Conservation (phyloP, 2,888 invertebrate species). For the Drosophila yooni region DNA sequence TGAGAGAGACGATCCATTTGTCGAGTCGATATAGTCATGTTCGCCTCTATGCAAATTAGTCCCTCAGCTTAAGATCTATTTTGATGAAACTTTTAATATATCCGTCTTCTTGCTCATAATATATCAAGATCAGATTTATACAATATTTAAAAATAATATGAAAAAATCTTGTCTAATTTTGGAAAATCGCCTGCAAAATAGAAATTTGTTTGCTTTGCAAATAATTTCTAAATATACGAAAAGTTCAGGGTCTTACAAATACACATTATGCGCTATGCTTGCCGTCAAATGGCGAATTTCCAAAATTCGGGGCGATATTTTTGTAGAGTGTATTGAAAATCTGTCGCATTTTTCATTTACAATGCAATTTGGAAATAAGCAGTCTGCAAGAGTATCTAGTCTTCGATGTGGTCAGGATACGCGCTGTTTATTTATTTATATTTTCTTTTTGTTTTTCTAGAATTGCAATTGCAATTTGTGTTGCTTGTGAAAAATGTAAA, state of each 20-base stretch:
- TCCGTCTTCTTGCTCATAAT: not conserved
- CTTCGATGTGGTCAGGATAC: not conserved
- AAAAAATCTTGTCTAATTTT: not conserved
- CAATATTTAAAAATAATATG: not conserved
- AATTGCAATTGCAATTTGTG: conserved; percentile 29
- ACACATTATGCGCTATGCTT: not conserved
- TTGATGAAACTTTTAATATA: not conserved
- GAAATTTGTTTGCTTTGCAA: not conserved
- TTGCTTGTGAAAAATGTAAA: conserved; percentile 52
- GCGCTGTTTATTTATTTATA: not conserved
- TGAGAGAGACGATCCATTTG: not conserved
- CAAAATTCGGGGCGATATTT: not conserved
- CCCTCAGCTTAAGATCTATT: not conserved
- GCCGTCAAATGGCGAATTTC: not conserved
- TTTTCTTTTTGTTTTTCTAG: not conserved
- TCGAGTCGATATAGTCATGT: not conserved
- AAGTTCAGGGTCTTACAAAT: not conserved
- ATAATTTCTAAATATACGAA: not conserved
- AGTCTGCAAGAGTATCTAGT: not conserved
- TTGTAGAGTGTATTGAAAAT: not conserved
- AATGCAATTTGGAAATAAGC: not conserved
- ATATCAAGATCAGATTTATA: not conserved
- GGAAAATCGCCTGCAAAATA: not conserved
- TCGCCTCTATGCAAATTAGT: not conserved
- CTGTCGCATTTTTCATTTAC: not conserved